Evolutionary conservation across 2,797 vertebrate species (phyloP).

Genomic region (Apogon talboti): DNA sequence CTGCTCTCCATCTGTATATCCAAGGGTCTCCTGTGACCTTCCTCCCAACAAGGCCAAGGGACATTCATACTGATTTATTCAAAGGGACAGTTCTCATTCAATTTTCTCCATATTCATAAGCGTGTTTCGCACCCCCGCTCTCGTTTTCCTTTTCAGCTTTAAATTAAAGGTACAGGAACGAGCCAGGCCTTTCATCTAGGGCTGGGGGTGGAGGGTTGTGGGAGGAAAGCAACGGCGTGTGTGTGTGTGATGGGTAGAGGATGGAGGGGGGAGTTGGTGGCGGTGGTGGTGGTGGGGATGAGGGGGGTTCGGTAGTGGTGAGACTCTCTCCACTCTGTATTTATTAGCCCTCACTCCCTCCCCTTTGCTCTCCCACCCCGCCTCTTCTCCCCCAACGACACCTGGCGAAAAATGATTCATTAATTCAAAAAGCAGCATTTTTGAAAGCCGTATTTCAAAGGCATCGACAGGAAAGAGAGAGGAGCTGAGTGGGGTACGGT

Average conservation of each 20-base stretch:
- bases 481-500: constrained; percentile 75
- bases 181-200: constrained; percentile 87
- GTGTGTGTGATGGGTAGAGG: constrained; percentile 29
- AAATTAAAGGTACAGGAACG: constrained; percentile 86
- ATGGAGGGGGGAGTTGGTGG: constrained; percentile 27
- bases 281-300: constrained; percentile 38
- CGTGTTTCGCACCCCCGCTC: constrained; percentile 79
- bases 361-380: constrained; percentile 20
- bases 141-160: constrained; percentile 83
- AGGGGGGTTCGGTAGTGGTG: constrained; percentile 60
- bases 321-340: constrained; percentile 76
- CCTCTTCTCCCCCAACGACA: constrained; percentile 73
- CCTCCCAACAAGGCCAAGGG: constrained; percentile 80
- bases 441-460: constrained; percentile 90
- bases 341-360: constrained; percentile 69
- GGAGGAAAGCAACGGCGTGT: constrained; percentile 59
- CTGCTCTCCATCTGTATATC: constrained; percentile 73
- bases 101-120: constrained; percentile 85
- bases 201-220: constrained; percentile 61
- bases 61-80: constrained; percentile 83
- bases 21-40: constrained; percentile 79
- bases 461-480: constrained; percentile 78
- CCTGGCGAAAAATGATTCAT: constrained; percentile 90
- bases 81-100: constrained; percentile 80
- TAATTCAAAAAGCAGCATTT: constrained; percentile 89